phyloP scores from a whole-genome alignment of 2,797 vertebrate species.

The Poecilia velifera region DNA sequence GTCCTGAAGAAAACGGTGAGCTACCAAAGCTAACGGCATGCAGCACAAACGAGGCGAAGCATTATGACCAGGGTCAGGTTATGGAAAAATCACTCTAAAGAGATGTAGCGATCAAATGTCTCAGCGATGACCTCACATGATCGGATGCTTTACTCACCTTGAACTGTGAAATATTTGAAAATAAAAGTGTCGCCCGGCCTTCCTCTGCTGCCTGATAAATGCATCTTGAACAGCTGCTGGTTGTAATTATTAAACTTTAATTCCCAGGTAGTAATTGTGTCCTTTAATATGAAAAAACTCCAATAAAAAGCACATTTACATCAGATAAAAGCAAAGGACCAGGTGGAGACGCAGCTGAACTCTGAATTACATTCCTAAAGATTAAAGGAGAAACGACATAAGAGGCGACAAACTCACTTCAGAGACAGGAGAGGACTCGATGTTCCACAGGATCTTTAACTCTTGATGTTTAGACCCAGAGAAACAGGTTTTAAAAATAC shows the following conservation, averaged over 20 bases:
- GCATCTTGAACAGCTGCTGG: neutral
- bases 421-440: neutral
- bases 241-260: neutral
- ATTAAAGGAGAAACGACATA: neutral
- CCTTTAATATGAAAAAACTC: neutral
- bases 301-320: too few relatives aligned
- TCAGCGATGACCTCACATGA: neutral
- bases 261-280: neutral
- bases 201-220: neutral
- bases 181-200: neutral
- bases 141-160: neutral
- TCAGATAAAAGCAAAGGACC: too few relatives aligned
- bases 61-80: neutral
- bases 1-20: slow-evolving; percentile 91
- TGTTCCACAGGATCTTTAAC: neutral
- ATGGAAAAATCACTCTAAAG: neutral
- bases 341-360: neutral
- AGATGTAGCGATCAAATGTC: neutral
- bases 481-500: neutral
- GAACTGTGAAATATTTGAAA: neutral
- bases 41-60: neutral
- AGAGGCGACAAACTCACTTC: neutral
- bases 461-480: neutral
- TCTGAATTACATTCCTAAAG: neutral
- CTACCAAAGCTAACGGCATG: neutral